These are phyloP conservation scores for Lagenorhynchus albirostris DNA, from an alignment of 2,113 vertebrate genomes.

Conservation along the genomic window DNA sequence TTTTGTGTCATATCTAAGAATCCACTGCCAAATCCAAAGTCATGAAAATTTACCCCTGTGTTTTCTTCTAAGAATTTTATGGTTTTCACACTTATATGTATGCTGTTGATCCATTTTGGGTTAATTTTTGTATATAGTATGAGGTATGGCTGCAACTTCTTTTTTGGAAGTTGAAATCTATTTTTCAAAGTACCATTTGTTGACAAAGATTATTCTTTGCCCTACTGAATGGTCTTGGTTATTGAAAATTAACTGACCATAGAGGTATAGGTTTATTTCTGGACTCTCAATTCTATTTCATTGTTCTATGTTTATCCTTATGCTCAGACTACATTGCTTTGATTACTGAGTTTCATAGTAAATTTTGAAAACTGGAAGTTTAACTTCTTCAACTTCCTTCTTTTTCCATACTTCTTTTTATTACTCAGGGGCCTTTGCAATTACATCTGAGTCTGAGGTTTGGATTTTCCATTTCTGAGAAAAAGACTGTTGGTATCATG, in stretches of 20 bases:
- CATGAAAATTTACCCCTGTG: not conserved
- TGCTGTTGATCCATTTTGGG: not conserved
- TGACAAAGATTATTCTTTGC: not conserved
- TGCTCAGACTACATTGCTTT: not conserved
- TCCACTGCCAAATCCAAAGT: not conserved
- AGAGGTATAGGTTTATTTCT: not conserved
- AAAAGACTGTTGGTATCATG: not conserved
- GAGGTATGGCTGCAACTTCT: not conserved
- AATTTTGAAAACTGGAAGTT: not conserved
- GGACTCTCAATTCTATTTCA: not conserved
- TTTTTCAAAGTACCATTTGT: not conserved
- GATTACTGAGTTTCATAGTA: not conserved
- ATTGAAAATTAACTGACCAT: not conserved
- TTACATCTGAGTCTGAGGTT: not conserved
- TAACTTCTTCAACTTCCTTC: not conserved
- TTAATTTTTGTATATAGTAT: not conserved
- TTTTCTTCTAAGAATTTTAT: not conserved
- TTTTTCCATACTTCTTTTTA: not conserved
- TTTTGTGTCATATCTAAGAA: not conserved
- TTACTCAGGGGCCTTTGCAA: not conserved
- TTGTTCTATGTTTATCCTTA: not conserved
- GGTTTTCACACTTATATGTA: not conserved
- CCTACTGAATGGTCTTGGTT: not conserved
- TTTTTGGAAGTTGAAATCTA: not conserved
- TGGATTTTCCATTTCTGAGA: not conserved